Evolutionary conservation across 2,797 vertebrate species (phyloP).

Genomic region (Mycteria americana): DNA sequence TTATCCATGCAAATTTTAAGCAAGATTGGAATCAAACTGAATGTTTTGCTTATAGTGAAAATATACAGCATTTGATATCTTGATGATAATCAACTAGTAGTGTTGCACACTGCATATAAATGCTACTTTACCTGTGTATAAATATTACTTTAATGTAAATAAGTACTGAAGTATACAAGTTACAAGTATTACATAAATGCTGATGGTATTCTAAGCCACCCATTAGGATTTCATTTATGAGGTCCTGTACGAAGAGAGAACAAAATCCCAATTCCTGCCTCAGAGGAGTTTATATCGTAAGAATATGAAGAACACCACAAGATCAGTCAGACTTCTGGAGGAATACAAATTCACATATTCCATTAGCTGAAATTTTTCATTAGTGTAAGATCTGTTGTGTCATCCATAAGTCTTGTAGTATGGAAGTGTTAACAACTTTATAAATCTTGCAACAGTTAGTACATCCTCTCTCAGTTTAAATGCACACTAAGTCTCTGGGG

Average conservation of each 20-base stretch:
- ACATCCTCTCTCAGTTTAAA: neutral
- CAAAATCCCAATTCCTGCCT: neutral
- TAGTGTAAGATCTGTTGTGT: neutral
- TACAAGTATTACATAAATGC: neutral
- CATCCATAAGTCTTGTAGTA: neutral
- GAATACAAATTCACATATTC: neutral
- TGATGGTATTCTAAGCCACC: neutral
- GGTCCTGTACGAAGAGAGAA: neutral
- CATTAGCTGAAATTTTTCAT: neutral
- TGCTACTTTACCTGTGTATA: neutral
- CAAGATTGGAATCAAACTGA: neutral
- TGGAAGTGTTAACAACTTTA: neutral
- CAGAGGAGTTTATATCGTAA: neutral
- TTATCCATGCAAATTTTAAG: neutral
- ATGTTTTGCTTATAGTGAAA: neutral
- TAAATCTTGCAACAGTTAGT: neutral
- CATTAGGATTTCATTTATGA: neutral
- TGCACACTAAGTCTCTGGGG: neutral
- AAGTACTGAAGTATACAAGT: neutral
- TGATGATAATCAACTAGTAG: neutral
- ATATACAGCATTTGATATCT: neutral
- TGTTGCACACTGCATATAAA: neutral
- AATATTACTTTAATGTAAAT: neutral
- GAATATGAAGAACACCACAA: neutral
- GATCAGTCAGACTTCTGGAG: neutral